A percentile compares a stretch with the other conserved stretches of the same genome.
Evolutionary conservation across 2,113 vertebrate species (phyloP).

Genomic region (Rattus norvegicus): GRCr8 NC_086026.1:10981001-10981500

Average conservation of each 20-base stretch:
- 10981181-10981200: not conserved
- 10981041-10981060: conserved; percentile 3
- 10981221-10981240: not conserved
- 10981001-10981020: conserved; percentile 44
- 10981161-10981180: not conserved
- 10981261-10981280: not conserved
- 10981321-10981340: too few relatives aligned
- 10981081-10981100: conserved; percentile 44
- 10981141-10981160: not conserved
- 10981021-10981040: not conserved
- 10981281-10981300: not conserved
- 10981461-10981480: not conserved
- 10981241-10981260: not conserved
- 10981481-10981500: not conserved
- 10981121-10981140: too few relatives aligned
- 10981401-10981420: not conserved
- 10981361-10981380: not conserved
- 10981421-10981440: not conserved
- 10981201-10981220: not conserved
- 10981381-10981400: not conserved
- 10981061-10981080: not conserved
- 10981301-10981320: not conserved
- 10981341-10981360: not conserved
- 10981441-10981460: not conserved
- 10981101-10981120: too few relatives aligned